Percentiles rank a stretch among this genome's conserved stretches.
These are phyloP conservation scores for Barnardius zonarius DNA, from an alignment of 2,113 vertebrate genomes.

Conservation along the genomic window DNA sequence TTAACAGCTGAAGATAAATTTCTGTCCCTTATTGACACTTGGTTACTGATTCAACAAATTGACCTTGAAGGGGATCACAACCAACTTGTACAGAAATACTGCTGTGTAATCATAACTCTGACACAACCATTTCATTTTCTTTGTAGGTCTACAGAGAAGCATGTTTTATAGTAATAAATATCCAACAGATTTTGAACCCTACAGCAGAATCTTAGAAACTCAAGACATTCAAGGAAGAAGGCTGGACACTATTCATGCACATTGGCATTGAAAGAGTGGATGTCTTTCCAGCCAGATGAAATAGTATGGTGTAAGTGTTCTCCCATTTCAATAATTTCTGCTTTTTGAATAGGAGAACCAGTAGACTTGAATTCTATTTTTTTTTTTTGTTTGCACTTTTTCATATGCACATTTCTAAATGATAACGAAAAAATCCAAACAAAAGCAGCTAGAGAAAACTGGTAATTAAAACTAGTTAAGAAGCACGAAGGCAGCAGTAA, in stretches of 20 bases:
- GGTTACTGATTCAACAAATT: neutral
- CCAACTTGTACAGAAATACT: neutral
- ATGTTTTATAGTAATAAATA: neutral
- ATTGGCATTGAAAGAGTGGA: neutral
- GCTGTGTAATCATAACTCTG: neutral
- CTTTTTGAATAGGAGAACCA: neutral
- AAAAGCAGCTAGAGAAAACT: neutral
- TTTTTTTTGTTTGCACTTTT: neutral
- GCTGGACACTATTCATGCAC: neutral
- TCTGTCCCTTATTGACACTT: neutral
- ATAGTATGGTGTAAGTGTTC: neutral
- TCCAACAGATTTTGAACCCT: neutral
- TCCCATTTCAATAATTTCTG: neutral
- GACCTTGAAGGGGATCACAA: slow-evolving; percentile 34
- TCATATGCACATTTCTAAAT: neutral
- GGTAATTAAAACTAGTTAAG: neutral
- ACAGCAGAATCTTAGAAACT: neutral
- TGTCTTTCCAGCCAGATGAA: neutral
- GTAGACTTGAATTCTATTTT: neutral
- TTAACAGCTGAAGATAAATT: slow-evolving; percentile 35
- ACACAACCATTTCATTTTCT: neutral
- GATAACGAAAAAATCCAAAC: neutral
- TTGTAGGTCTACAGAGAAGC: neutral
- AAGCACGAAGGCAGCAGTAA: neutral
- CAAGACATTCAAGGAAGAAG: neutral